A percentile compares a stretch with the other conserved stretches of the same genome.
phyloP scores from a whole-genome alignment of 2,888 invertebrate genomes.

The Meliscaeva auricollis region DNA sequence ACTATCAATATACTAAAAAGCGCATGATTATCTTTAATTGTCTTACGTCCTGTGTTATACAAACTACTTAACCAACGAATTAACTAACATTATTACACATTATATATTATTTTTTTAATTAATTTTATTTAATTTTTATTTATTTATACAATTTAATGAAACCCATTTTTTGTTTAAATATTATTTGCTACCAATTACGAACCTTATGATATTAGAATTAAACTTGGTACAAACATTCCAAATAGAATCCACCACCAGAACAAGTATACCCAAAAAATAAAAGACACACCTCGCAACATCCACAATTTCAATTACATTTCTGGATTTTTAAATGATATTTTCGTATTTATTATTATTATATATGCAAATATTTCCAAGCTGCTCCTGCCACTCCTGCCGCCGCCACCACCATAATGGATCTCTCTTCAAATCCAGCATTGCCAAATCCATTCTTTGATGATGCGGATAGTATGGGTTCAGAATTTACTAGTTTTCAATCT shows the following conservation, averaged over 20 bases:
- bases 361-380: slow-evolving; percentile 71
- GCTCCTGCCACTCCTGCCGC: slow-evolving; percentile 61
- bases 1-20: slow-evolving; percentile 19
- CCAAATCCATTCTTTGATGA: slow-evolving; percentile 83
- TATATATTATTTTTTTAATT: slow-evolving; percentile 32
- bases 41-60: slow-evolving; percentile 48
- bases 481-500: slow-evolving; percentile 63
- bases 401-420: slow-evolving; percentile 72
- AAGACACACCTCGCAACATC: slow-evolving; percentile 65
- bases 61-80: slow-evolving; percentile 53
- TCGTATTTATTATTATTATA: slow-evolving; percentile 47
- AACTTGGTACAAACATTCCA: slow-evolving; percentile 48
- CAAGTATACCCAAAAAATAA: slow-evolving; percentile 37
- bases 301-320: slow-evolving; percentile 43
- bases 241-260: slow-evolving; percentile 58
- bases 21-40: slow-evolving; percentile 62
- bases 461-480: slow-evolving; percentile 77
- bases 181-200: slow-evolving; percentile 55
- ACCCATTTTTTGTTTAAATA: slow-evolving; percentile 1
- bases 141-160: slow-evolving; percentile 19
- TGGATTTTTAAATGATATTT: slow-evolving; percentile 24
- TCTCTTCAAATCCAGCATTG: slow-evolving; percentile 77
- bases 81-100: slow-evolving; percentile 51
- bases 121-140: slow-evolving; percentile 18
- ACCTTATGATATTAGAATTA: slow-evolving; percentile 15